phyloP scores from a whole-genome alignment of 2,797 vertebrate species.

The Xiphophorus birchmanni region DNA sequence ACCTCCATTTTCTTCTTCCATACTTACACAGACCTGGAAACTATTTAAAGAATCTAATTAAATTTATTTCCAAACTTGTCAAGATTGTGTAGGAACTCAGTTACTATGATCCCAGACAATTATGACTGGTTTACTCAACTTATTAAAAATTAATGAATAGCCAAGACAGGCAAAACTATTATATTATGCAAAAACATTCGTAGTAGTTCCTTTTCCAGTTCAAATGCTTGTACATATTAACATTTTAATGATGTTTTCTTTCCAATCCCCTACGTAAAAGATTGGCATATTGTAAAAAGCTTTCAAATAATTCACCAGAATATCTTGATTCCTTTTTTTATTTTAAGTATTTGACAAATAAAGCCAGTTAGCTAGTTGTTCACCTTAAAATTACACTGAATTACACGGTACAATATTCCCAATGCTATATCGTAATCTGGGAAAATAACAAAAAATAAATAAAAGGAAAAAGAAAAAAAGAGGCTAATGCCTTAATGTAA shows the following conservation, averaged over 20 bases:
- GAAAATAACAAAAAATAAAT: not conserved
- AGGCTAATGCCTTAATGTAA: not conserved
- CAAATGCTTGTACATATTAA: not conserved
- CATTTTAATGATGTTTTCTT: not conserved
- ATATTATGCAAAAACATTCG: not conserved
- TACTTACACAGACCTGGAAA: not conserved
- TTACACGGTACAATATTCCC: not conserved
- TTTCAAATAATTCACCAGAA: not conserved
- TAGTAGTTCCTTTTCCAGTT: not conserved
- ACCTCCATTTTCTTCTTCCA: too few species aligned
- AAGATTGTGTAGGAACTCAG: not conserved
- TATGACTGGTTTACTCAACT: not conserved
- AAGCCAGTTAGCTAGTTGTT: not conserved
- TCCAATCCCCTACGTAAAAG: not conserved
- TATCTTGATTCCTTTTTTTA: not conserved
- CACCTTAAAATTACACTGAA: not conserved
- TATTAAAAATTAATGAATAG: not conserved
- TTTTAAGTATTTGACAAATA: not conserved
- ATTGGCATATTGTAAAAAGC: not conserved
- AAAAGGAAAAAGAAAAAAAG: not conserved
- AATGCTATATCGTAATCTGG: rapidly evolving
- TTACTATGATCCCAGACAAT: not conserved
- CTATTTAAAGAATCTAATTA: not conserved
- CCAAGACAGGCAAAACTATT: not conserved
- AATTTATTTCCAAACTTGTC: not conserved